A percentile compares a stretch with the other conserved stretches of the same genome.
These are phyloP conservation scores for Pseudomugil gertrudae DNA, from an alignment of 2,797 vertebrate species.

Conservation along the genomic window DNA sequence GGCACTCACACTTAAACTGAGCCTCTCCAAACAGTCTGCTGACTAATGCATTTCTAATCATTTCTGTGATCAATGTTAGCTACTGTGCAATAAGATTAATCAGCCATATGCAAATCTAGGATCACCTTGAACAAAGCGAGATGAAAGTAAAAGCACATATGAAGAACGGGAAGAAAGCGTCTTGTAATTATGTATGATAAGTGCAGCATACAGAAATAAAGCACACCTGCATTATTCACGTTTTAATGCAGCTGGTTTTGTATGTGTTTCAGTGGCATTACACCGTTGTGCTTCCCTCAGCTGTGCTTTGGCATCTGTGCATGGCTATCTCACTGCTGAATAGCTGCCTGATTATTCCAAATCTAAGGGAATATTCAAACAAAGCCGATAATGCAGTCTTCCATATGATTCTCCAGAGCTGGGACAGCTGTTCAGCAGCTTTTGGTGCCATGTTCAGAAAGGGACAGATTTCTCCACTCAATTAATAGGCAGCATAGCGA, in stretches of 20 bases:
- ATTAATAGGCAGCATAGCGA: conserved; percentile 75
- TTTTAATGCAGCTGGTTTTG: conserved; percentile 54
- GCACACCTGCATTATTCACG: conserved; percentile 77
- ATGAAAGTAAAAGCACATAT: conserved; percentile 48
- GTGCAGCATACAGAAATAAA: conserved; percentile 59
- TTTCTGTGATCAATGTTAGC: conserved; percentile 83
- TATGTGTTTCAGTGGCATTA: conserved; percentile 59
- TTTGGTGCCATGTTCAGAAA: conserved; percentile 71
- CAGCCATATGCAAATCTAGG: conserved; percentile 78
- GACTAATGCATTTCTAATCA: conserved; percentile 84
- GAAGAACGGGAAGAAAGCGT: conserved; percentile 60
- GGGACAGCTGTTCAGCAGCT: conserved; percentile 80
- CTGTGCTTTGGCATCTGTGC: conserved; percentile 81
- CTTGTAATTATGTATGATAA: conserved; percentile 65
- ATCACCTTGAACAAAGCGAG: conserved; percentile 75
- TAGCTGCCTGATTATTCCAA: conserved; percentile 83
- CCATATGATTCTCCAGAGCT: conserved; percentile 81
- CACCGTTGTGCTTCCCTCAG: conserved; percentile 73
- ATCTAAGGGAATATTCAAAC: conserved; percentile 82
- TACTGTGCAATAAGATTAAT: conserved; percentile 81
- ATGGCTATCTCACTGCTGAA: conserved; percentile 78
- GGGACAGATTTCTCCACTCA: conserved; percentile 77
- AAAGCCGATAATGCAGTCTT: conserved; percentile 81
- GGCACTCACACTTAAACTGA: conserved; percentile 77
- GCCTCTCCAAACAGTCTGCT: conserved; percentile 78